Conservation (phyloP, 2,113 vertebrate genomes). For the Pseudorhombus dupliciocellatus region DNA sequence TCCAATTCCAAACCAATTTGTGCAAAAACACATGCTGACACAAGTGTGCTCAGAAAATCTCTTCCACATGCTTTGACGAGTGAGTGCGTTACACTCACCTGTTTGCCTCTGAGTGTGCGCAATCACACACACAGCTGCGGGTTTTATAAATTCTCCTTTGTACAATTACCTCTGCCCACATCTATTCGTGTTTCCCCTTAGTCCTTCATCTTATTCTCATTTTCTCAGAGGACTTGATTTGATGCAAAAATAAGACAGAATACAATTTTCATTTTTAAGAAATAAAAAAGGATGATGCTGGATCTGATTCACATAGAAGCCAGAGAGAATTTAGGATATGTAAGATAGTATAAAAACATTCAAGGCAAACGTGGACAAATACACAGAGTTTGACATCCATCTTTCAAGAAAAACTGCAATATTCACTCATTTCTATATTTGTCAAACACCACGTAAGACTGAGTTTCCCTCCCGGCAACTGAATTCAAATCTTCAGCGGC, state of each 20-base stretch:
- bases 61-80: too few relatives aligned
- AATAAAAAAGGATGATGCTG: slow-evolving; percentile 23
- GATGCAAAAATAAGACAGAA: neutral
- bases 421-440: neutral
- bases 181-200: neutral
- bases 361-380: too few relatives aligned
- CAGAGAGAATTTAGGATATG: too few relatives aligned
- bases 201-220: slow-evolving; percentile 33
- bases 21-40: too few relatives aligned
- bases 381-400: slow-evolving; percentile 1
- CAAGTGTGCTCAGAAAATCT: neutral
- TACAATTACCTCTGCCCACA: slow-evolving; percentile 42
- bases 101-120: too few relatives aligned
- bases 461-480: neutral
- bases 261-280: slow-evolving; percentile 41
- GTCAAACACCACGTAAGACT: slow-evolving; percentile 5
- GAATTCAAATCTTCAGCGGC: slow-evolving; percentile 3
- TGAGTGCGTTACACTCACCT: too few relatives aligned
- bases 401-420: slow-evolving; percentile 15
- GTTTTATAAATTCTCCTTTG: slow-evolving; percentile 33
- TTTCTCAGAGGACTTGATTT: slow-evolving; percentile 50
- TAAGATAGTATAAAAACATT: neutral
- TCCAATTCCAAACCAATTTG: too few relatives aligned
- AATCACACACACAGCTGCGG: slow-evolving; percentile 7
- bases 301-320: slow-evolving; percentile 4